Base-by-base conservation (phyloP, 1,140 invertebrate species). In the Bactericera cockerelli region DNA sequence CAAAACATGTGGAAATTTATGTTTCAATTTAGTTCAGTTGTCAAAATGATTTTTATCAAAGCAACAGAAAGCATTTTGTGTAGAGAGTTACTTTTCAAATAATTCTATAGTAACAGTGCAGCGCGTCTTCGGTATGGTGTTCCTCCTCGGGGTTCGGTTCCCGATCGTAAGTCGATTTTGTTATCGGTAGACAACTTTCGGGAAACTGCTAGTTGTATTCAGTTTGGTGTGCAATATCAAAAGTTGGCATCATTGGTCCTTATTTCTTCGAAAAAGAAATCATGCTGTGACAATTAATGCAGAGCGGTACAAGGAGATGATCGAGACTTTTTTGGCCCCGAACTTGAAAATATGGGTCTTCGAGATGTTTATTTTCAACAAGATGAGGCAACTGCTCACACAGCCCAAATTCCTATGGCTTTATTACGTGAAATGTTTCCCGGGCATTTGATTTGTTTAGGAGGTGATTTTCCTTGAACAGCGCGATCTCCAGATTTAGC, bases 201-300 rank as follows among this genome's bases (percentile, higher is more conserved):
- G 33, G 33, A 36, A 36, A 11, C 10, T 36, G 33, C 33, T 10
- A 36, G 31, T 56, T 26, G 11, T 25, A 56, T 56, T 56, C 55
- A 49, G 65, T 69, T 53, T 69, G 64, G 64, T 63, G 58, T 64
- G 63, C 57, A 63, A 49, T 65, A 31, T 65, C 59, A 25, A 62
- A 49, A 63, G 61, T 38, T 59, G 64, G 59, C 24, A 63, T 63
- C 62, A 56, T 66, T 60, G 62, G 62, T 61, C 64, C 63, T 28
- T 66, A 56, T 14, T 64, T 65, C 56, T 65, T 66, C 59, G 57
- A 66, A 28, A 63, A 63, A 61, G 26, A 28, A n/a, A 59, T 14
- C 31, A 53, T 31, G 59, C 53, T 57, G 59, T 64, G 10, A 63
- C 59, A 61, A 60, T 64, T n/a, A 64, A 59, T 63, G 62, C 58